Evolutionary conservation across 2,797 vertebrate genomes (phyloP).

Genomic region (Clarias fuscus): DNA sequence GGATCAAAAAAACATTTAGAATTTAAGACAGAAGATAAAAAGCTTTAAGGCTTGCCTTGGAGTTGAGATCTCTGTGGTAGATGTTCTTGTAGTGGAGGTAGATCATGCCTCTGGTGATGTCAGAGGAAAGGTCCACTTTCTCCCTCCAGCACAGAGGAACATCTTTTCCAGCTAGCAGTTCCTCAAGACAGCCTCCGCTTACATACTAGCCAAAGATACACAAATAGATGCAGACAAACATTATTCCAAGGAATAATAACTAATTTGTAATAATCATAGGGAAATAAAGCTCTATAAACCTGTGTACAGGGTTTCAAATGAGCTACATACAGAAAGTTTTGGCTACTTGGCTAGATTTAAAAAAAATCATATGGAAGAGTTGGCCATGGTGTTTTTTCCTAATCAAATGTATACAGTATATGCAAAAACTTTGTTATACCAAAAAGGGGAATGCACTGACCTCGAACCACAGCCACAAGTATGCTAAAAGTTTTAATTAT

Average conservation of each 20-base stretch:
- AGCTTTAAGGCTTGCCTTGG: constrained; percentile 65
- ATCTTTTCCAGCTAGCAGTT: constrained; percentile 81
- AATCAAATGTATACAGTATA: not conserved
- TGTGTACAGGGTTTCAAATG: not conserved
- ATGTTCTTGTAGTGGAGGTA: constrained; percentile 91
- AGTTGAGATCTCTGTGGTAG: constrained; percentile 82
- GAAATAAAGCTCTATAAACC: not conserved
- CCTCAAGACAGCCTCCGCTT: constrained; percentile 86
- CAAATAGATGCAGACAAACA: not conserved
- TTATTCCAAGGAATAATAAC: not conserved
- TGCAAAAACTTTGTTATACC: too few species aligned
- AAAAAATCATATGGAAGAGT: not conserved
- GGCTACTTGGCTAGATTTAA: not conserved
- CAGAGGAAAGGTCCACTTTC: constrained; percentile 84
- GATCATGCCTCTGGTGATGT: constrained; percentile 87
- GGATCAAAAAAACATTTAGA: not conserved
- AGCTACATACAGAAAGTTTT: not conserved
- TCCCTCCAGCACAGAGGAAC: constrained; percentile 80
- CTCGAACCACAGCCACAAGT: not conserved
- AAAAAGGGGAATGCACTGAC: not conserved
- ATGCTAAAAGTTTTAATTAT: not conserved
- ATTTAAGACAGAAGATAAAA: not conserved
- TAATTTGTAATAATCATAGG: not conserved
- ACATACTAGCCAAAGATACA: constrained; percentile 75
- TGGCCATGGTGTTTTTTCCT: not conserved